Conservation (phyloP, 2,113 vertebrate genomes). For the Charadrius vociferus region DNA sequence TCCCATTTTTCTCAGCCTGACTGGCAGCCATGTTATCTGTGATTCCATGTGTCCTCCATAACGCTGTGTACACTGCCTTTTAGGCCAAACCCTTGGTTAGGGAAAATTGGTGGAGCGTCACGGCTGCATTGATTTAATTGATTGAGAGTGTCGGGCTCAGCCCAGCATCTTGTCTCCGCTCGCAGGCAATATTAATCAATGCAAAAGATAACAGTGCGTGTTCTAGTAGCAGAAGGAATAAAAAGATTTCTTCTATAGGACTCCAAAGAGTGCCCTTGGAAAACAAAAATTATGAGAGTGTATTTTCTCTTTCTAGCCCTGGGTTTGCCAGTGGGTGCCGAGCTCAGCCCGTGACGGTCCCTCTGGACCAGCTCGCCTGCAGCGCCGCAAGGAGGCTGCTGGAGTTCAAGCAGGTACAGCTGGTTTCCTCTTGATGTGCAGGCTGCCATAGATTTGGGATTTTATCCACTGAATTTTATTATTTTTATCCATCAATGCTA, state of each 20-base stretch:
- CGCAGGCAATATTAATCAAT: background rate
- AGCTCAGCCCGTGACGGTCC: background rate
- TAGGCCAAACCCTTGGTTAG: background rate
- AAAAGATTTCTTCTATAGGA: background rate
- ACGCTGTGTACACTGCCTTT: fast-evolving
- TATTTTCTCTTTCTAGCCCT: background rate
- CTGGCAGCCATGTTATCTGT: background rate
- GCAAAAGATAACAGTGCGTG: background rate
- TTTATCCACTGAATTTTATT: background rate
- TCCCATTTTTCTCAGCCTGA: background rate
- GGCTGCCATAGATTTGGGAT: background rate
- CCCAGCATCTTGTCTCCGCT: background rate
- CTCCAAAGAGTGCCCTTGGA: background rate
- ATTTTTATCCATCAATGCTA: background rate
- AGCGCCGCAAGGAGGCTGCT: background rate
- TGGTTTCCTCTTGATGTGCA: background rate
- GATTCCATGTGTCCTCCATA: background rate
- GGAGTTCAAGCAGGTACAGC: background rate
- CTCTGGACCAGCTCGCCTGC: background rate
- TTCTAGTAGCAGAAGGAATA: background rate
- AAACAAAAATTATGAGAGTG: background rate
- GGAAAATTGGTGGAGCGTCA: background rate
- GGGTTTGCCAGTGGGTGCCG: background rate
- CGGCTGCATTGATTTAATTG: background rate
- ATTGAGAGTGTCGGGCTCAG: background rate